Conservation (phyloP, 2,888 invertebrate species). For the Dione juno region DNA sequence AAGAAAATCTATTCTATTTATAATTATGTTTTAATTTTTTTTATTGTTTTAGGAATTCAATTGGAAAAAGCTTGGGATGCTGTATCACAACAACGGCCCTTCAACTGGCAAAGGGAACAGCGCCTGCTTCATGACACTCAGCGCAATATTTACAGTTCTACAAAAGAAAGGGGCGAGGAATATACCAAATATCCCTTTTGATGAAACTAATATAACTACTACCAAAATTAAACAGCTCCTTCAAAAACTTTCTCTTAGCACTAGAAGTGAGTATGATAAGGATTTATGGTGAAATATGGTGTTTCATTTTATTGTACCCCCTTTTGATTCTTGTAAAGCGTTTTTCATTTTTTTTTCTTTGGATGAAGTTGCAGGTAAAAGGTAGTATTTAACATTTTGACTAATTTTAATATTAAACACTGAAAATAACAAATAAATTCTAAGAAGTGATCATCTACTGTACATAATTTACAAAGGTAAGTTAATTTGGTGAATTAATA, state of each 20-base stretch:
- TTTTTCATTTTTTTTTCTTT: no score
- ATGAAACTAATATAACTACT: constrained; percentile 83
- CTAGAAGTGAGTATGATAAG: constrained; percentile 86
- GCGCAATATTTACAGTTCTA: constrained; percentile 84
- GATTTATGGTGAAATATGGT: constrained; percentile 28
- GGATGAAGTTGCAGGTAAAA: no score
- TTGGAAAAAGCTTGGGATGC: constrained; percentile 88
- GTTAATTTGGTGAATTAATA: no score
- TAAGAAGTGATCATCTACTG: no score
- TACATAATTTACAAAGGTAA: no score
- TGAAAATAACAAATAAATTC: no score
- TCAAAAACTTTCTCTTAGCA: constrained; percentile 83
- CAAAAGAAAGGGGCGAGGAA: constrained; percentile 76
- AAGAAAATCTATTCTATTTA: no score
- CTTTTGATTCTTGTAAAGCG: not conserved
- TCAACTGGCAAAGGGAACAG: constrained; percentile 87
- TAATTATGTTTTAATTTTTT: not conserved
- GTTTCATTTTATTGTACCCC: constrained; percentile 44
- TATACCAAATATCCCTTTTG: constrained; percentile 84
- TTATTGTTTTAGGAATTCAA: constrained; percentile 85
- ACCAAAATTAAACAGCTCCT: constrained; percentile 84
- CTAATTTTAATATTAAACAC: no score
- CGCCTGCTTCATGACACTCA: constrained; percentile 89
- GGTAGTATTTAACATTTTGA: no score
- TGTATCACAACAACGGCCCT: constrained; percentile 88